Base-by-base conservation (phyloP, 1,140 invertebrate species). In the Lordiphosa stackelbergi region DNA sequence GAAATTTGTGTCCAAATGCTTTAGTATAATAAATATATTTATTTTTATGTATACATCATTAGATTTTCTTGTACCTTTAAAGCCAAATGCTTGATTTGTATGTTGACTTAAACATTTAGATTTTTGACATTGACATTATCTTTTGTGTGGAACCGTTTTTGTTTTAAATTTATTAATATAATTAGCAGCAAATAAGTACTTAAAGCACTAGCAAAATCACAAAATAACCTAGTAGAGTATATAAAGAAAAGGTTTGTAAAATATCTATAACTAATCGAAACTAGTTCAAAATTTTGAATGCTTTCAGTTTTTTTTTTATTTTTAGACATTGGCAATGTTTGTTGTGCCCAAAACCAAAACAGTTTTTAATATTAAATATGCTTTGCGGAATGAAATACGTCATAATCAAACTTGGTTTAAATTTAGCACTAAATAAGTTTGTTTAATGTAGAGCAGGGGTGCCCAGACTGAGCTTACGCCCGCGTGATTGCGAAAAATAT, bases 131-230 rank as follows among this genome's bases (percentile, higher is more conserved):
- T 54, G 31, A 69, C 54, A 57, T 48, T 41, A 24, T 66, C 28
- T 7, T 7, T 12, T 53, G 22, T 24, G 10, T 52, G 24, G 12
- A 16, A 12, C 43, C 41, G 24, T 13, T 38, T 41, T 56, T 57
- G 48, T 37, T 68, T 78, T 48, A 40, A 48, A 24, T 53, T 53
- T 22, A 46, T 11, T 55, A 10, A 68, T 52, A 58, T 63, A 74
- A 36, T 69, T 52, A 69, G 37, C 70, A 62, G 69, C 69, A 74
- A 70, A 57, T 75, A 75, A 63, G 75, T 79, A 79, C 75, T 79
- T 79, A 56, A 75, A 79, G 75, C 71, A 79, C 75, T 81, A 81
- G 62, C 46, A 61, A 79, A 79, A 79, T 79, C 75, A 79, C 75
- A 79, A 64, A 81, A 47, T 83, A 83, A 79, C 53, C 75, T 83